Evolutionary conservation across 2,888 invertebrate genomes (phyloP).

Genomic region (Orthosia gracilis): DNA sequence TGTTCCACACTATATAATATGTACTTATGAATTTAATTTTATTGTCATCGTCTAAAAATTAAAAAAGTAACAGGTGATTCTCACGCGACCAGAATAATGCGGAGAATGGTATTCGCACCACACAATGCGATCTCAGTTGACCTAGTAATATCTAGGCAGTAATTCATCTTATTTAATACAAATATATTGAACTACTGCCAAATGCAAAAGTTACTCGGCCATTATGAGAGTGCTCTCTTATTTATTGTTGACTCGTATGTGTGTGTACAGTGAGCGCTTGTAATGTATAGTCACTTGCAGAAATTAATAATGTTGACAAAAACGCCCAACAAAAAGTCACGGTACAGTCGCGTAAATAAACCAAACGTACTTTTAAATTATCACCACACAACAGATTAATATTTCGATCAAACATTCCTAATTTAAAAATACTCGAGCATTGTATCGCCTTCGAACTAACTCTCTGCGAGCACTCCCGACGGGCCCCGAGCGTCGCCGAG

Average conservation of each 20-base stretch:
- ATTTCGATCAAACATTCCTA: constrained; percentile 57
- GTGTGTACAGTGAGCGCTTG: constrained; percentile 35
- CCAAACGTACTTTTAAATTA: constrained; percentile 29
- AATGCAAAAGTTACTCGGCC: constrained; percentile 74
- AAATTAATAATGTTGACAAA: constrained; percentile 65
- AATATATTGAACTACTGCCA: constrained; percentile 78
- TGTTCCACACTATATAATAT: too few species aligned
- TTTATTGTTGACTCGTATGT: constrained; percentile 59
- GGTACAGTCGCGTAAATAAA: constrained; percentile 55
- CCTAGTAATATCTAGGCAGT: constrained; percentile 66
- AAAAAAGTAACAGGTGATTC: background rate
- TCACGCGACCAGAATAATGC: constrained; percentile 9
- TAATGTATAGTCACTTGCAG: constrained; percentile 51
- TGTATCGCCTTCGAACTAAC: constrained; percentile 43
- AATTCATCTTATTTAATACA: constrained; percentile 77
- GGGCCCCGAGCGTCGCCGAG: constrained; percentile 64
- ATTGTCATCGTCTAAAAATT: background rate
- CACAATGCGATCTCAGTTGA: constrained; percentile 56
- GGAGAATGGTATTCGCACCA: constrained; percentile 20
- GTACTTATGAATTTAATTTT: background rate
- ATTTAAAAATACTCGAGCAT: constrained; percentile 57
- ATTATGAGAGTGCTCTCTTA: constrained; percentile 65
- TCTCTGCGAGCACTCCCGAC: constrained; percentile 54
- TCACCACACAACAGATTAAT: constrained; percentile 35
- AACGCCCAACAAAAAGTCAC: constrained; percentile 48